phyloP scores from a whole-genome alignment of 2,888 invertebrate genomes.

The Antheraea assamensis region DNA sequence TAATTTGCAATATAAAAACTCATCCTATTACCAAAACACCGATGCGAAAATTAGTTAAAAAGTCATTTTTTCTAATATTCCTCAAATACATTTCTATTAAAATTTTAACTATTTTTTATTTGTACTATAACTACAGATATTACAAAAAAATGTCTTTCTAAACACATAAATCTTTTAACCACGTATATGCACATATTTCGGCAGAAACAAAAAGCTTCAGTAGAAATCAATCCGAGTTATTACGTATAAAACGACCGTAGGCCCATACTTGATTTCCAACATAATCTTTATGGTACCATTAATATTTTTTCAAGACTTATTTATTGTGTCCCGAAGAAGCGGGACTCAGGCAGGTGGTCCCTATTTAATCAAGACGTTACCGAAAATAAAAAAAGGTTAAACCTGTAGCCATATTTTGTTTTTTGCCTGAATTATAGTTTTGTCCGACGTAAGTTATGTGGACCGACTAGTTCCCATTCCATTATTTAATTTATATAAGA shows the following conservation, averaged over 20 bases:
- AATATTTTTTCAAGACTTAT: constrained; percentile 72
- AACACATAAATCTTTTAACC: constrained; percentile 4
- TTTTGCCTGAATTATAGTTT: constrained; percentile 75
- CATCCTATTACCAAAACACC: neutral
- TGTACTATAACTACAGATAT: neutral
- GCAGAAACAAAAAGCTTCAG: constrained; percentile 54
- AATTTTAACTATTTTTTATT: neutral
- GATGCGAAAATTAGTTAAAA: neutral
- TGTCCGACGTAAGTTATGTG: constrained; percentile 68
- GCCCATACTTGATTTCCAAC: constrained; percentile 67
- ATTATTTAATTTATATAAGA: constrained; percentile 73
- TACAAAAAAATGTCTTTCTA: neutral
- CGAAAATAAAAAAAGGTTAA: constrained; percentile 73
- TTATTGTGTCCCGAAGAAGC: constrained; percentile 70
- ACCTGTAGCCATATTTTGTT: constrained; percentile 68
- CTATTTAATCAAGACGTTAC: constrained; percentile 82
- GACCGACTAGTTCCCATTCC: constrained; percentile 58
- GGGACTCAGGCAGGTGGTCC: constrained; percentile 76
- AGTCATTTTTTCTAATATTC: neutral
- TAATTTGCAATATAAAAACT: neutral
- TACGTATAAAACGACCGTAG: constrained; percentile 58
- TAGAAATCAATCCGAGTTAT: constrained; percentile 58
- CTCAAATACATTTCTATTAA: neutral
- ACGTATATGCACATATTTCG: constrained; percentile 23
- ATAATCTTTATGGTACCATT: constrained; percentile 74